Percentiles rank a stretch among this genome's conserved stretches.
Evolutionary conservation across 2,797 vertebrate genomes (phyloP).

Genomic region (Gallinago stenura): DNA sequence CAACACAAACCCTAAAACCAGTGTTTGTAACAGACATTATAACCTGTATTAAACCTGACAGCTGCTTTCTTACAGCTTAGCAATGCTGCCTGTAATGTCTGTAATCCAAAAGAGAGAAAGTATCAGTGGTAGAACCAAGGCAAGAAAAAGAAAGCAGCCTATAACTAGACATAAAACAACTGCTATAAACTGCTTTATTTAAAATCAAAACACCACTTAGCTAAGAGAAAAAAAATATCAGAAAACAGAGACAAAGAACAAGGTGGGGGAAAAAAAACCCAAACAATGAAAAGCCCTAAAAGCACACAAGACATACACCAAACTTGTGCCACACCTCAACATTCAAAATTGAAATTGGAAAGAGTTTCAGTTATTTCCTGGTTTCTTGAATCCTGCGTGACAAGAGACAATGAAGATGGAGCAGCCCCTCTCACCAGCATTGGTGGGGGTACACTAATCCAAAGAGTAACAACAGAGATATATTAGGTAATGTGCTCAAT

Average conservation of each 20-base stretch:
- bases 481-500: neutral
- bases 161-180: neutral
- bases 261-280: accelerated
- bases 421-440: neutral
- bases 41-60: neutral
- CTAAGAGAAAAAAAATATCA: neutral
- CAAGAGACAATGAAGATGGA: neutral
- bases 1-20: neutral
- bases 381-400: neutral
- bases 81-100: neutral
- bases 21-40: neutral
- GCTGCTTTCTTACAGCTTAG: neutral
- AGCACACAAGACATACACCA: neutral
- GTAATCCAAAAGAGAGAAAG: neutral
- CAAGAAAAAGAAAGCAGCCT: neutral
- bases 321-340: neutral
- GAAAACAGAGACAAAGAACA: neutral
- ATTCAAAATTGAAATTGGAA: neutral
- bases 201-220: neutral
- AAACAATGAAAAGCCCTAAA: accelerated
- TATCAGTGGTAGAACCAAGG: neutral
- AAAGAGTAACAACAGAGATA: neutral
- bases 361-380: neutral
- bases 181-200: neutral
- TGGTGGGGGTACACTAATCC: neutral